Percentiles rank a stretch among this genome's conserved stretches.
Conservation (phyloP, 2,888 invertebrate genomes). For the Boloria selene region DNA sequence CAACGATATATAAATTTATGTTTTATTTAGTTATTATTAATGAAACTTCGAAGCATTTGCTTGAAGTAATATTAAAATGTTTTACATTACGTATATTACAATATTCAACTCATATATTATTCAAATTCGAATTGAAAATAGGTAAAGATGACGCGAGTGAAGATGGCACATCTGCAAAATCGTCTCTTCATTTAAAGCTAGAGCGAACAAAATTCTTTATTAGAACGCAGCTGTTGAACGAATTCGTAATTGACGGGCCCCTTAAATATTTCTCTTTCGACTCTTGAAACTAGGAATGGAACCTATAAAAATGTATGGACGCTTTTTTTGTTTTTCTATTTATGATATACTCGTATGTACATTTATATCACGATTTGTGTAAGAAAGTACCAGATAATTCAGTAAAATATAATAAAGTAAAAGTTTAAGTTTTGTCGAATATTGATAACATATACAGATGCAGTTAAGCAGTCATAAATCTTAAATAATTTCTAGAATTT, state of each 20-base stretch:
- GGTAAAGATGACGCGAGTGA: conserved; percentile 33
- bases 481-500: no score
- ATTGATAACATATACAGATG: no score
- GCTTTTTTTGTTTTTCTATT: no score
- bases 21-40: no score
- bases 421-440: no score
- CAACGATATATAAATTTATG: no score
- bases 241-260: conserved; percentile 65
- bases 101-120: conserved; percentile 20
- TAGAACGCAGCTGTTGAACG: conserved; percentile 68
- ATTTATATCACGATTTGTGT: no score
- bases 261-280: conserved; percentile 57
- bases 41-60: no score
- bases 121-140: conserved; percentile 13
- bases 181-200: conserved; percentile 72
- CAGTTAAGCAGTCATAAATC: no score
- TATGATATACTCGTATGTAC: no score
- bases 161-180: conserved; percentile 70
- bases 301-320: not conserved
- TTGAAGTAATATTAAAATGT: not conserved
- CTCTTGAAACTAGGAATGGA: not conserved
- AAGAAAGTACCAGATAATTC: no score
- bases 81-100: not conserved
- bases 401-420: no score
- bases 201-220: conserved; percentile 69